These are phyloP conservation scores for Melitaea cinxia DNA, from an alignment of 1,140 invertebrate genomes.

Conservation along the genomic window DNA sequence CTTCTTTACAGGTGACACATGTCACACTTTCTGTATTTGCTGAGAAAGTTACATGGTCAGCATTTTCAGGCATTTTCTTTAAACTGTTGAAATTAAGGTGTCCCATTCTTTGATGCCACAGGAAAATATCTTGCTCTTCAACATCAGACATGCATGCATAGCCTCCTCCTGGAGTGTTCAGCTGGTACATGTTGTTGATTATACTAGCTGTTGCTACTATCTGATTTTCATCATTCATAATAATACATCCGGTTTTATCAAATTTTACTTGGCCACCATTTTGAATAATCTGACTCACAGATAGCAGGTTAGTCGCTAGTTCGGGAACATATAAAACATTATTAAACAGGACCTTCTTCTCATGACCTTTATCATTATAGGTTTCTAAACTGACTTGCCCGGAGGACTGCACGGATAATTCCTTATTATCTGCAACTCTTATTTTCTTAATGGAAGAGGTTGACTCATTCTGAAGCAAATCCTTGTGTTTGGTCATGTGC, in stretches of 20 bases:
- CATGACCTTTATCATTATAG: background rate
- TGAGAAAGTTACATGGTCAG: background rate
- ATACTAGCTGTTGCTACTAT: too few species aligned
- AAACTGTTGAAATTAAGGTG: background rate
- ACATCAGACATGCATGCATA: background rate
- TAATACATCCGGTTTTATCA: background rate
- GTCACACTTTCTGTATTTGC: background rate
- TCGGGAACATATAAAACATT: background rate
- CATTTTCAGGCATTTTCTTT: background rate
- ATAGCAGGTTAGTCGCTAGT: background rate
- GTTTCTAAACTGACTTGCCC: constrained; percentile 3
- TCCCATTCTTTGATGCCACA: background rate
- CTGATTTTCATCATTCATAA: background rate
- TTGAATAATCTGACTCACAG: background rate
- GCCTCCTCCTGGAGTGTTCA: too few species aligned
- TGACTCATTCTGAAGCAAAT: background rate
- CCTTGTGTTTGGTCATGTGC: constrained; percentile 6
- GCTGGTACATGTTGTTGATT: too few species aligned
- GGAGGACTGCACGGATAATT: background rate
- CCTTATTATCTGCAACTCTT: background rate
- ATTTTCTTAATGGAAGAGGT: background rate
- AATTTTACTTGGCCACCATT: background rate
- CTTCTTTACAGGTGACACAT: background rate
- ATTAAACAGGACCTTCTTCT: background rate
- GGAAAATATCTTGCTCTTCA: background rate